These are phyloP conservation scores for Rugalucina vietnamica DNA, from an alignment of 2,888 invertebrate species.

Conservation along the genomic window DNA sequence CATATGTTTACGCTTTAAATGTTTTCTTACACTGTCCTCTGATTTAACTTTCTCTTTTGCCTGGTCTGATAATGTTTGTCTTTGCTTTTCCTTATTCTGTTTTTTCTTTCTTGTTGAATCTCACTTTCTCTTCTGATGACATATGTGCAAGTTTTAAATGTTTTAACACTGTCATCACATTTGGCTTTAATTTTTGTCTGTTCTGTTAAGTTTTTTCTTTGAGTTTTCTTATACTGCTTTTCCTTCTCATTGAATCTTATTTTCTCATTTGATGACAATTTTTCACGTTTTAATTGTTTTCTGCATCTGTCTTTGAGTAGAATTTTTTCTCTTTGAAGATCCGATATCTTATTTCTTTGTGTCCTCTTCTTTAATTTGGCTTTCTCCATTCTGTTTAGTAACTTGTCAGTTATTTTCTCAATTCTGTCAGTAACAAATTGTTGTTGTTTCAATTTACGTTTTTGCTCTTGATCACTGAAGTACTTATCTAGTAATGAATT, in stretches of 20 bases:
- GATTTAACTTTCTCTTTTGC: background rate
- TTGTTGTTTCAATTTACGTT: too few species aligned
- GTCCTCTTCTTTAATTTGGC: background rate
- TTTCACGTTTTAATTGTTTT: slow-evolving; percentile 2
- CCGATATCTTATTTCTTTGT: background rate
- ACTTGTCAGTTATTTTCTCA: background rate
- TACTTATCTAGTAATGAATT: background rate
- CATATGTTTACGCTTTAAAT: background rate
- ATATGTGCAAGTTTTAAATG: too few species aligned
- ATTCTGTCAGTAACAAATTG: too few species aligned
- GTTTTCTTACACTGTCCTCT: background rate
- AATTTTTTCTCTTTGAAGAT: background rate
- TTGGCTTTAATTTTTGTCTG: too few species aligned
- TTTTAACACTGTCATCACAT: too few species aligned
- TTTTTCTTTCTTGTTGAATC: too few species aligned
- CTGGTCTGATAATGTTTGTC: too few species aligned
- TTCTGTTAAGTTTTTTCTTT: too few species aligned
- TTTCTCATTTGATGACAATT: background rate
- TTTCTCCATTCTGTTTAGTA: background rate
- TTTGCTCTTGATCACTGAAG: too few species aligned
- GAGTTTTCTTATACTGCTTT: too few species aligned
- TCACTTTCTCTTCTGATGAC: too few species aligned
- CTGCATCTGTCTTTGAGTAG: background rate
- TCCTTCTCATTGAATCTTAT: background rate
- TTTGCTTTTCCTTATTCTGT: too few species aligned